Base-by-base conservation (phyloP, 2,797 vertebrate genomes). In the Tarsius wallacei region DNA sequence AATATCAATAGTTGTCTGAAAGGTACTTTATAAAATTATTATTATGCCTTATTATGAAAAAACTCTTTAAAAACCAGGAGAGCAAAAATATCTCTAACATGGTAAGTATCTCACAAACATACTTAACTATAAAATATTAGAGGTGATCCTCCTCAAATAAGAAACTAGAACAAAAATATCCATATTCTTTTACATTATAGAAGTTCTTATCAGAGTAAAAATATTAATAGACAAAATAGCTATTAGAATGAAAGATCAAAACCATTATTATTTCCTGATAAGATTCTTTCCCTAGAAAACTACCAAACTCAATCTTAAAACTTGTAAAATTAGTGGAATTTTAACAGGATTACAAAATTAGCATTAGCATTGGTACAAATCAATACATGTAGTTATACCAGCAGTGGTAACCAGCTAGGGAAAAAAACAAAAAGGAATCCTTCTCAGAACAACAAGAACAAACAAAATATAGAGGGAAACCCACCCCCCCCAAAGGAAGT, bases 101-200 rank as follows among this genome's bases (percentile, higher is more conserved):
- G 28, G 17, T 59, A 26, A 78, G 26, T 87, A 81, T 68, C 31
- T 82, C 31, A 81, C n/a, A 17, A 3, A 64, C 33, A 57, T 74
- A 64, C 13, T 49, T 66, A 66, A 81, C 47, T 63, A n/a, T 78
- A 87, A 91, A 87, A 87, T 74, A 66, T 66, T 82, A 87, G 28
- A 95, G 3, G 22, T 51, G 24, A 81, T 87, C 33, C n/a, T 91
- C 24, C 3, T 74, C 81, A 76, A 68, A 51, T 82, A 91, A 95
- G 71, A 42, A 42, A 42, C 42, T 12, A 22, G 64, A 91, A 36
- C 66, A 36, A 47, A 31, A 24, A 57, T 66, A 10, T 68, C 51
- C 36, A 14, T 86, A 36, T 57, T 51, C 81, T 81, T 81, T 91
- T 82, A 74, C 36, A n/a, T 19, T 81, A 51, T 19, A 64, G 64